Percentiles rank a stretch among this genome's conserved stretches.
These are phyloP conservation scores for Achatina immaculata DNA, from an alignment of 1,140 invertebrate species.

Conservation along the genomic window DNA sequence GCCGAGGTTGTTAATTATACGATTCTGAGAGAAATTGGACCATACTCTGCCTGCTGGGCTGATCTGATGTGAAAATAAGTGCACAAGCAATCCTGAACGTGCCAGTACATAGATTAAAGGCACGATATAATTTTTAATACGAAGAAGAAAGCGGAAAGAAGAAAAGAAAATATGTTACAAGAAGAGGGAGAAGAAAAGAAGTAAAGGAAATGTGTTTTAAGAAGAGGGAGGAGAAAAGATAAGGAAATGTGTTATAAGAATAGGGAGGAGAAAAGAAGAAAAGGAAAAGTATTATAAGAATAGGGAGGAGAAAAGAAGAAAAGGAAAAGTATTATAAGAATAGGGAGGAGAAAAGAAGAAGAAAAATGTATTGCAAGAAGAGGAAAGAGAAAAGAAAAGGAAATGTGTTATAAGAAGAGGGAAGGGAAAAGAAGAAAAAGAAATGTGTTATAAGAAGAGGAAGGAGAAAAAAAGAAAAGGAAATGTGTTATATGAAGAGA, in stretches of 20 bases:
- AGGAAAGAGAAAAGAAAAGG: not conserved
- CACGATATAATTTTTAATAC: no score
- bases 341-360: not conserved
- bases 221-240: not conserved
- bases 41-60: no score
- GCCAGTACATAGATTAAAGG: no score
- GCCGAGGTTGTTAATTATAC: no score
- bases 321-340: not conserved
- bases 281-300: not conserved
- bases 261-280: not conserved
- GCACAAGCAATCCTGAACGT: no score
- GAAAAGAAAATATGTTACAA: not conserved
- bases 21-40: no score
- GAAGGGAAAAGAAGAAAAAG: not conserved
- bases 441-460: not conserved
- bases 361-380: not conserved
- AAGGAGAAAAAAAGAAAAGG: not conserved
- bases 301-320: not conserved
- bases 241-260: not conserved
- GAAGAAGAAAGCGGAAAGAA: not conserved
- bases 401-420: not conserved
- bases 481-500: not conserved
- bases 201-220: not conserved
- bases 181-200: not conserved
- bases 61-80: no score